Conservation (phyloP, 30 jellyfish, hydroid and myxozoan genomes). For the Aurelia sp. region DNA sequence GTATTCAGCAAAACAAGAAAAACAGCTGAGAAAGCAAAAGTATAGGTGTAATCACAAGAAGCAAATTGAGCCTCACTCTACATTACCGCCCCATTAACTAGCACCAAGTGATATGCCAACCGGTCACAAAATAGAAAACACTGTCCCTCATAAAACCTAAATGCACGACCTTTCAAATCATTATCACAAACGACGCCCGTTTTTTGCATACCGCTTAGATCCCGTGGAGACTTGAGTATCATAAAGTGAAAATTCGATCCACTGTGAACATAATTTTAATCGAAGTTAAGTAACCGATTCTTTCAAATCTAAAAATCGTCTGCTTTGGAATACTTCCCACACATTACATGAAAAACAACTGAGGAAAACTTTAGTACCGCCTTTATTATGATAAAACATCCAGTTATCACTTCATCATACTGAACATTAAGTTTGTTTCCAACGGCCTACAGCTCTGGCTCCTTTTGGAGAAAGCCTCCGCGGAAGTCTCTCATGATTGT, state of each 20-base stretch:
- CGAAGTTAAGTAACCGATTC: conserved; percentile 18
- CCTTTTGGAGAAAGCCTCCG: too few relatives aligned
- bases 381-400: not conserved
- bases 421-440: not conserved
- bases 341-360: conserved; percentile 36
- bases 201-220: conserved; percentile 69
- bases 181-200: conserved; percentile 50
- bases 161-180: conserved; percentile 66
- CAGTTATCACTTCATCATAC: conserved; percentile 8
- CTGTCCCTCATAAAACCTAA: conserved; percentile 51
- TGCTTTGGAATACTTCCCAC: conserved; percentile 44
- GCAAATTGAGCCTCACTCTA: conserved; percentile 70
- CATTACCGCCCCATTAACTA: conserved; percentile 54
- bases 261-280: conserved; percentile 28
- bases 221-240: conserved; percentile 63
- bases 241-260: conserved; percentile 30
- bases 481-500: too few relatives aligned
- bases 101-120: conserved; percentile 16
- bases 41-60: conserved; percentile 61
- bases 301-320: conserved; percentile 28
- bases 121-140: conserved; percentile 11
- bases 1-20: conserved; percentile 24
- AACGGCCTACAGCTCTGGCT: too few relatives aligned
- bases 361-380: not conserved
- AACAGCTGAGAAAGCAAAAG: conserved; percentile 58